phyloP scores from a whole-genome alignment of 2,888 invertebrate genomes.

The Synanthedon formicaeformis region DNA sequence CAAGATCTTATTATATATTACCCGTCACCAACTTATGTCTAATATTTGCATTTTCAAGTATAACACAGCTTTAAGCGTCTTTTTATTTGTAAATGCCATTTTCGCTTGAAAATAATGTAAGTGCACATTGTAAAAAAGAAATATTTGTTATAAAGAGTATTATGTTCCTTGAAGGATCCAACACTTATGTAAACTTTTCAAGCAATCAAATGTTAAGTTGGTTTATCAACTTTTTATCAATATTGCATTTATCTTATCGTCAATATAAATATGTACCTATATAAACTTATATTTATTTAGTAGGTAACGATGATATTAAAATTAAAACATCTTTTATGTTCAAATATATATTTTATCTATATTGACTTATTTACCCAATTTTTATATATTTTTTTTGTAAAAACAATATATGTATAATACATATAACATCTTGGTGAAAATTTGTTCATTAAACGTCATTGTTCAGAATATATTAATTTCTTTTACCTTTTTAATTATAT shows the following conservation, averaged over 20 bases:
- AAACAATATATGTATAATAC: no score
- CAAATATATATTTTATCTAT: no score
- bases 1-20: constrained; percentile 24
- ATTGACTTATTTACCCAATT: no score
- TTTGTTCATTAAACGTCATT: no score
- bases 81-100: constrained; percentile 44
- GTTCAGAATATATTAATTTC: no score
- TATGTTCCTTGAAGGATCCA: constrained; percentile 28
- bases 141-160: constrained; percentile 25
- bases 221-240: constrained; percentile 55
- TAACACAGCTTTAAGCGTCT: constrained; percentile 45
- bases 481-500: no score
- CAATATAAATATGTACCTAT: not conserved
- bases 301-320: no score
- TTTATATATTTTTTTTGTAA: no score
- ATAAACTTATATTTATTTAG: no score
- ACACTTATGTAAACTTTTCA: constrained; percentile 33
- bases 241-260: constrained; percentile 15
- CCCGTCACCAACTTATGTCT: constrained; percentile 46
- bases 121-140: constrained; percentile 39
- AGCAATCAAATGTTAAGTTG: constrained; percentile 35
- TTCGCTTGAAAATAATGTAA: constrained; percentile 38
- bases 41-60: constrained; percentile 30
- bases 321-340: no score
- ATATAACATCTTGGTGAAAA: no score